Percentiles rank a stretch among this genome's conserved stretches.
Evolutionary conservation across 2,797 vertebrate genomes (phyloP).

Genomic region (Acrossocheilus fasciatus): DNA sequence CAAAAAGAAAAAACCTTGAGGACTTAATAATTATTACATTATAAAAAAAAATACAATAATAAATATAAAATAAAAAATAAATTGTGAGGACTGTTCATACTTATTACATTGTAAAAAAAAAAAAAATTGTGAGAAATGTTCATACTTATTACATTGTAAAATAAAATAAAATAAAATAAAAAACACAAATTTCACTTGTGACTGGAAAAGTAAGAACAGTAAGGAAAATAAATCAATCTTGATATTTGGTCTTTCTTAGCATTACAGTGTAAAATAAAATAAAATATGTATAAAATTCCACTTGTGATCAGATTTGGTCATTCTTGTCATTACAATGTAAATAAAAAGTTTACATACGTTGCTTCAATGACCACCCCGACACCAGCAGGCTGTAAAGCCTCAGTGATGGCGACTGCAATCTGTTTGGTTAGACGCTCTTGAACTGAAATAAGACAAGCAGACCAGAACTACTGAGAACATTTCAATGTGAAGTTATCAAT

Average conservation of each 20-base stretch:
- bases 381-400: slow-evolving; percentile 92
- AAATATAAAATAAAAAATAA: too few relatives aligned
- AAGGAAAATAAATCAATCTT: neutral
- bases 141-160: too few relatives aligned
- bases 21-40: too few relatives aligned
- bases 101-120: too few relatives aligned
- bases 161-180: too few relatives aligned
- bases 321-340: neutral
- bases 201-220: neutral
- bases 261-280: neutral
- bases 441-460: slow-evolving; percentile 75
- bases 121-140: neutral
- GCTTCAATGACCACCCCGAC: slow-evolving; percentile 96
- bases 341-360: slow-evolving; percentile 76
- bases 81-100: too few relatives aligned
- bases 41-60: too few relatives aligned
- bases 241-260: neutral
- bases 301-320: slow-evolving; percentile 80
- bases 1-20: too few relatives aligned
- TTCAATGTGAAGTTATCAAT: neutral
- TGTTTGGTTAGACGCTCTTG: slow-evolving; percentile 98
- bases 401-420: slow-evolving; percentile 94
- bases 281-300: neutral
- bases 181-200: neutral
- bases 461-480: neutral